Percentiles rank a stretch among this genome's conserved stretches.
These are phyloP conservation scores for Escarpia spicata DNA, from an alignment of 2,888 invertebrate genomes.

Conservation along the genomic window DNA sequence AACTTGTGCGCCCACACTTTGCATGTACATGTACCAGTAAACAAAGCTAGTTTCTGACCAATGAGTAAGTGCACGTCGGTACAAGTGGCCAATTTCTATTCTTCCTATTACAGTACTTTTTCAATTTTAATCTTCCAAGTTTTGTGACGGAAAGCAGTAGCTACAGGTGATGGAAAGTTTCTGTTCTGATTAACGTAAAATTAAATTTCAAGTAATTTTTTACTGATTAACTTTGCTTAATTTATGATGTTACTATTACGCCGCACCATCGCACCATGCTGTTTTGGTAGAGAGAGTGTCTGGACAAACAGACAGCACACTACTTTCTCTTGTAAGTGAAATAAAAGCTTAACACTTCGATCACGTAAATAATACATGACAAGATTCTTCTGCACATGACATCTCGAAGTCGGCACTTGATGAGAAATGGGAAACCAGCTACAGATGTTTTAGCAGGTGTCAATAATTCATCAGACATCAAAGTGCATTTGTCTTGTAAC, in stretches of 20 bases:
- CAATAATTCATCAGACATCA: neutral
- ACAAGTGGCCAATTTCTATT: neutral
- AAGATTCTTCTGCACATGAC: neutral
- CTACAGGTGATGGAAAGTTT: neutral
- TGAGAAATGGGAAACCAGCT: neutral
- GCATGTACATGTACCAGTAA: neutral
- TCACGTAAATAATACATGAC: neutral
- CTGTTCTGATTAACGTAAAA: neutral
- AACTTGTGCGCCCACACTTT: no score
- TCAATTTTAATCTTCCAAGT: neutral
- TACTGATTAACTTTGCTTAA: neutral
- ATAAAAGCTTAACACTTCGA: neutral
- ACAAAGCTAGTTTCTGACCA: neutral
- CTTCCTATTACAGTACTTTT: neutral
- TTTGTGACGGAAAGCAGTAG: neutral
- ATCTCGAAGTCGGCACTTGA: neutral
- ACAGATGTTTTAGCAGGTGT: neutral
- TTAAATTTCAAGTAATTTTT: no score
- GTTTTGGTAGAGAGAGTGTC: neutral
- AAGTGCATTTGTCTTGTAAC: neutral
- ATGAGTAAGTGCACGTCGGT: neutral
- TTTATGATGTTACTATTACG: no score
- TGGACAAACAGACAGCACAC: neutral
- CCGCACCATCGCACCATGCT: no score
- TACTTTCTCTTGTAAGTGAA: neutral